Conservation (phyloP, 2,888 invertebrate genomes). For the Orthosia cruda region DNA sequence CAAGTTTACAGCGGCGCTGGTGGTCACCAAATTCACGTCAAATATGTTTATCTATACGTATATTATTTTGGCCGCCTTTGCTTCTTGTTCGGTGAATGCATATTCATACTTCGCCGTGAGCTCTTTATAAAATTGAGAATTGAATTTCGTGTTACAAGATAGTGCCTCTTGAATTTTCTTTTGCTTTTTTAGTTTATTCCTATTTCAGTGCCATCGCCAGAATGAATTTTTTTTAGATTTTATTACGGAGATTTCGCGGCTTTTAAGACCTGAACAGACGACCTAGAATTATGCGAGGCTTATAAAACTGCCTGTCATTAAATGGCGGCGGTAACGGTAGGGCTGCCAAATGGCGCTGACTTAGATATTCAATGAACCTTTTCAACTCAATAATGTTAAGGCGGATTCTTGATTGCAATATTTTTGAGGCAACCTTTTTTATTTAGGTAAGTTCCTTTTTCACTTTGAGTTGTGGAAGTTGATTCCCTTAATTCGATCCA, state of each 20-base stretch:
- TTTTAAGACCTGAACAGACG: conserved; percentile 65
- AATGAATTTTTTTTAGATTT: conserved; percentile 70
- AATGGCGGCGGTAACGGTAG: conserved; percentile 57
- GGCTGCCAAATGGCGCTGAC: conserved; percentile 48
- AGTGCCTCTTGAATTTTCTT: conserved; percentile 37
- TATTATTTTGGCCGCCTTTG: conserved; percentile 35
- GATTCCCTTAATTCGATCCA: conserved; percentile 16
- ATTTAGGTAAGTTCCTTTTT: conserved; percentile 1
- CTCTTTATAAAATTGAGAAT: conserved; percentile 49
- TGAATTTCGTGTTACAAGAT: conserved; percentile 40
- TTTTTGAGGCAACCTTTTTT: conserved; percentile 23
- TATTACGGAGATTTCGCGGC: conserved; percentile 70
- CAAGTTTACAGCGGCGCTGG: neutral
- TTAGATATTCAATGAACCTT: conserved; percentile 30
- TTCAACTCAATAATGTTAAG: conserved; percentile 19
- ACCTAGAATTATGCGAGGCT: conserved; percentile 67
- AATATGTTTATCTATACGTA: conserved; percentile 30
- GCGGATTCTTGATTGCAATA: conserved; percentile 19
- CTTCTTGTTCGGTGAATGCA: conserved; percentile 41
- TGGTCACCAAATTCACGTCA: conserved; percentile 20
- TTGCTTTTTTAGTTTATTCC: no score
- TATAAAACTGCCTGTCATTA: conserved; percentile 69
- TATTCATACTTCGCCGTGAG: conserved; percentile 19
- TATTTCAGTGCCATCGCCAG: conserved; percentile 56
- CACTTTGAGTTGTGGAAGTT: conserved; percentile 6